Evolutionary conservation across 64 coral and sea anemone genomes (phyloP).

Genomic region (Montipora cactus): DNA sequence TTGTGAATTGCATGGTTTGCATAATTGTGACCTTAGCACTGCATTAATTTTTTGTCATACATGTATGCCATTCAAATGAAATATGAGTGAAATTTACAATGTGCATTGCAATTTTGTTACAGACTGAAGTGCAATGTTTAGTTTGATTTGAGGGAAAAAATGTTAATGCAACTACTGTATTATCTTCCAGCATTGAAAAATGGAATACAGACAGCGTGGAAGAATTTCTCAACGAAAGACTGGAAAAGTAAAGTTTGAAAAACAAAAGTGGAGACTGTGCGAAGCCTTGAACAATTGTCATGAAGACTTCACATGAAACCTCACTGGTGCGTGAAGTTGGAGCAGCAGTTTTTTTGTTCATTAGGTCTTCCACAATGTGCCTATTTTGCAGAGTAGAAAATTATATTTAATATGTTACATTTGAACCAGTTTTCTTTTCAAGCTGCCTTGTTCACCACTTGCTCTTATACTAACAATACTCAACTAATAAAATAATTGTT

Average conservation of each 20-base stretch:
- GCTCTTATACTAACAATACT: no score
- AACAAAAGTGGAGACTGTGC: neutral
- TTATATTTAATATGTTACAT: neutral
- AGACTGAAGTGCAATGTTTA: no score
- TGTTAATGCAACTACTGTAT: neutral
- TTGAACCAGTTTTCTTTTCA: no score
- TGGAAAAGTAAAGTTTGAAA: constrained; percentile 39
- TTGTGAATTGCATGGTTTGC: no score
- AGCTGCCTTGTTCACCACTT: no score
- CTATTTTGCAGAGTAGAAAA: neutral
- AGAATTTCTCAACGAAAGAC: constrained; percentile 94
- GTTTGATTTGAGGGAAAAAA: no score
- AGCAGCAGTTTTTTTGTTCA: neutral
- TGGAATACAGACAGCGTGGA: constrained; percentile 99
- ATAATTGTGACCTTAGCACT: no score
- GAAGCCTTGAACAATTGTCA: constrained; percentile 24
- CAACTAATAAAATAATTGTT: no score
- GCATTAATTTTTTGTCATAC: no score
- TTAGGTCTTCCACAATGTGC: neutral
- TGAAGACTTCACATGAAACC: constrained; percentile 58
- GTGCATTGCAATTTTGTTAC: no score
- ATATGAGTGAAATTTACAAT: no score
- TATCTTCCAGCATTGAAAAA: constrained; percentile 95
- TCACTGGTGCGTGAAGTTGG: constrained; percentile 56
- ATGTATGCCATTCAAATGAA: no score